phyloP scores from a whole-genome alignment of 2,888 invertebrate genomes.

The Mamestra brassicae region DNA sequence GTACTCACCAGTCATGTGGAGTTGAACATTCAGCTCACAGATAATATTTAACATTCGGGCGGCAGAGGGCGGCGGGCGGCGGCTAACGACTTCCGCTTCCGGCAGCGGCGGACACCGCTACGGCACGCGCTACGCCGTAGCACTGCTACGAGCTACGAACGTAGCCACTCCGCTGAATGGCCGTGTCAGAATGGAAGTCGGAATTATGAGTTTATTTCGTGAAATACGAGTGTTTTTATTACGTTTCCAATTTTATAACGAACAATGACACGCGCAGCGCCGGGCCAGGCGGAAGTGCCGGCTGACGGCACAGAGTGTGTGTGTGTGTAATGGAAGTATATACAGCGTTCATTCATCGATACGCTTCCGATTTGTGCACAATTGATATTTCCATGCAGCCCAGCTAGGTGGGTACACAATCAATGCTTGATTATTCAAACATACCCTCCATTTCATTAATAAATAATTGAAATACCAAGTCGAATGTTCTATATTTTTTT shows the following conservation, averaged over 20 bases:
- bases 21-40: constrained; percentile 60
- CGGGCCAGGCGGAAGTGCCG: constrained; percentile 39
- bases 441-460: neutral
- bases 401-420: neutral
- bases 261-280: constrained; percentile 55
- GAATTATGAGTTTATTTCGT: constrained; percentile 73
- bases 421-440: constrained; percentile 11
- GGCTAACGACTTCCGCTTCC: constrained; percentile 86
- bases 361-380: neutral
- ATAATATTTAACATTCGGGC: constrained; percentile 69
- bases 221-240: constrained; percentile 77
- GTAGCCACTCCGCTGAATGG: constrained; percentile 63
- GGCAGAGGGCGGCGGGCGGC: constrained; percentile 66
- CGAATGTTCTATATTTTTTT: neutral
- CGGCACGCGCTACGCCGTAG: constrained; percentile 69
- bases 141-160: constrained; percentile 53
- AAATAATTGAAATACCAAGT: constrained; percentile 8
- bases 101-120: constrained; percentile 72
- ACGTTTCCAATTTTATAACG: constrained; percentile 66
- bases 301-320: constrained; percentile 14
- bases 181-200: constrained; percentile 64
- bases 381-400: neutral
- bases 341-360: constrained; percentile 16
- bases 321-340: neutral
- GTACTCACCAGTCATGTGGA: neutral